Conservation (phyloP, 2,888 invertebrate genomes). For the Tipula lateralis region DNA sequence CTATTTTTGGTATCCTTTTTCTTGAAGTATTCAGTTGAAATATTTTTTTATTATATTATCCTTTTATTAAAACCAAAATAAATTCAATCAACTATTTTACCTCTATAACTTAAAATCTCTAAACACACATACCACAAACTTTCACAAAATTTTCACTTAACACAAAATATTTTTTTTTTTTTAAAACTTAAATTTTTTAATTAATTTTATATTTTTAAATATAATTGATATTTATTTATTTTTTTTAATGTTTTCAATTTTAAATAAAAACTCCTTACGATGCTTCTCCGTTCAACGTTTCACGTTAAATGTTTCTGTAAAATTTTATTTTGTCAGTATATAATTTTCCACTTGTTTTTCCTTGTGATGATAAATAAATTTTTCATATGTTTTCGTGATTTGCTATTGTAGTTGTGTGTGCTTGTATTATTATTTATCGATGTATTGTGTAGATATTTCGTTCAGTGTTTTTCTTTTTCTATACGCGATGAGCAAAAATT, state of each 20-base stretch:
- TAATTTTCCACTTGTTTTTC: conserved; percentile 4
- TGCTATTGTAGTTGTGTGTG: background rate
- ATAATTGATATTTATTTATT: background rate
- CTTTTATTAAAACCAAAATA: background rate
- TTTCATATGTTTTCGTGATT: background rate
- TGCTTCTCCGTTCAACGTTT: conserved; percentile 1
- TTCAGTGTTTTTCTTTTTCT: background rate
- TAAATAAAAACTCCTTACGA: background rate
- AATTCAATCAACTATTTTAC: background rate
- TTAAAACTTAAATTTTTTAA: background rate
- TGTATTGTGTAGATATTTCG: background rate
- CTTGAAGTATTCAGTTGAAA: background rate
- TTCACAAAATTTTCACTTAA: background rate
- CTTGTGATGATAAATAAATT: background rate
- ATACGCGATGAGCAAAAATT: background rate
- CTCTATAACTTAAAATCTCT: background rate
- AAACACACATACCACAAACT: background rate
- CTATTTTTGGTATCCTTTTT: background rate
- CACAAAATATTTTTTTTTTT: background rate
- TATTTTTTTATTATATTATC: background rate
- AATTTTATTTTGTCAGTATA: background rate
- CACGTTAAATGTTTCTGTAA: background rate
- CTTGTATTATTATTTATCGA: background rate
- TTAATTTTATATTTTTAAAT: background rate
- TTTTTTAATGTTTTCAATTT: background rate